Conservation (phyloP, 2,888 invertebrate species). For the Drosophila parthenogenetica region DNA sequence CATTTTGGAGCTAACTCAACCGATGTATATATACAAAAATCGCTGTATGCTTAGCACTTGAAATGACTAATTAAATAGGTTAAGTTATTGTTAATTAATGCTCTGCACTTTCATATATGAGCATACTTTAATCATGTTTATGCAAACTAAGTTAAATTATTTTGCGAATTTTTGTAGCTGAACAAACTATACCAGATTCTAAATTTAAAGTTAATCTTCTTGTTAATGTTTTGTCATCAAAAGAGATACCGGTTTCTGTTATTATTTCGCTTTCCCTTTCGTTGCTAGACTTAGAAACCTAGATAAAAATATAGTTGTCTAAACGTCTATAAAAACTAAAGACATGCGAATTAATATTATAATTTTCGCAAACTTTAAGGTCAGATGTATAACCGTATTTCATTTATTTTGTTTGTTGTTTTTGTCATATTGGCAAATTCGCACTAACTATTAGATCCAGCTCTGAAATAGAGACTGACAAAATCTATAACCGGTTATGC, state of each 20-base stretch:
- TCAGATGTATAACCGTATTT: conserved; percentile 13
- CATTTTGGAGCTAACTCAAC: neutral
- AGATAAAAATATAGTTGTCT: neutral
- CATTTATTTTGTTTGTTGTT: neutral
- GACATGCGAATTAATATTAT: conserved; percentile 1
- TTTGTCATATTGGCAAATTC: neutral
- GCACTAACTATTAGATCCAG: no score
- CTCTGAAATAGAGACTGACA: no score
- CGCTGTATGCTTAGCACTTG: neutral
- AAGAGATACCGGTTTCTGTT: neutral
- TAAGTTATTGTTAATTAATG: no score
- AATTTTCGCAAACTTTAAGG: conserved; percentile 18
- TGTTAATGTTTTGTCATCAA: no score
- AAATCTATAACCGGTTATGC: conserved; percentile 21
- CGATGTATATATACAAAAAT: conserved; percentile 23
- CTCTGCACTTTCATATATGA: neutral
- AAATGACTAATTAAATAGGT: neutral
- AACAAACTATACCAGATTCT: no score
- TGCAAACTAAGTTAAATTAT: conserved; percentile 5
- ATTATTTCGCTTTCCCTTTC: conserved; percentile 10
- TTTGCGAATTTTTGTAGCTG: no score
- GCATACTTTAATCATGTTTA: neutral
- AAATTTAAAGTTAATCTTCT: no score
- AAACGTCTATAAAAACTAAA: neutral
- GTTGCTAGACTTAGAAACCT: conserved; percentile 8